Conservation (phyloP, 2,113 vertebrate species). For the Callipepla squamata region DNA sequence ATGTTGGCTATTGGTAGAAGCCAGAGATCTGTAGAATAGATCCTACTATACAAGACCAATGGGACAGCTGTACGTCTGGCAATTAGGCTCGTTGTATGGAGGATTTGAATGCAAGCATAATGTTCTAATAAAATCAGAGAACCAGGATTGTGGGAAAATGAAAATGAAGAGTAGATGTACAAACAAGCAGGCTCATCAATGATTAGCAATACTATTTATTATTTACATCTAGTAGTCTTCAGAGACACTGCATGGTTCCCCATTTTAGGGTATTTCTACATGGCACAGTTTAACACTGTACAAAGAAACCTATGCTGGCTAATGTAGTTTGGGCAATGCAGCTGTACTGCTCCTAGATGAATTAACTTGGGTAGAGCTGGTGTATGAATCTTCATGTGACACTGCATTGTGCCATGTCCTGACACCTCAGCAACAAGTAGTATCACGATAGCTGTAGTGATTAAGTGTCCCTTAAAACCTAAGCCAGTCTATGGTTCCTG, state of each 20-base stretch:
- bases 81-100: not conserved
- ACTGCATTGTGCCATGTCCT: rapidly evolving
- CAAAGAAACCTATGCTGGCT: not conserved
- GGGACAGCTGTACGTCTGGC: constrained; percentile 41
- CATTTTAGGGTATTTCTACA: rapidly evolving
- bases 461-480: not conserved
- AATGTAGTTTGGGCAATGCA: not conserved
- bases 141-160: not conserved
- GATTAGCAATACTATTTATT: not conserved
- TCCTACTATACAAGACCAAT: constrained; percentile 18
- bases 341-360: not conserved
- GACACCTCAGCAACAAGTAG: not conserved
- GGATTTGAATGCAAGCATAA: constrained; percentile 12
- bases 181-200: not conserved
- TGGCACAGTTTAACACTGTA: not conserved
- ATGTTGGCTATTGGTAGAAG: constrained; percentile 70
- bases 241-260: not conserved
- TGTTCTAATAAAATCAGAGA: not conserved
- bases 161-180: not conserved
- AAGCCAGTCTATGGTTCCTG: not conserved
- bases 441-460: not conserved
- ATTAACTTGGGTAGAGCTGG: not conserved
- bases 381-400: rapidly evolving
- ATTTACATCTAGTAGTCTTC: not conserved
- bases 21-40: constrained; percentile 59